A percentile compares a stretch with the other conserved stretches of the same genome.
These are phyloP conservation scores for Oreortyx pictus DNA, from an alignment of 2,797 vertebrate species.

Conservation along the genomic window DNA sequence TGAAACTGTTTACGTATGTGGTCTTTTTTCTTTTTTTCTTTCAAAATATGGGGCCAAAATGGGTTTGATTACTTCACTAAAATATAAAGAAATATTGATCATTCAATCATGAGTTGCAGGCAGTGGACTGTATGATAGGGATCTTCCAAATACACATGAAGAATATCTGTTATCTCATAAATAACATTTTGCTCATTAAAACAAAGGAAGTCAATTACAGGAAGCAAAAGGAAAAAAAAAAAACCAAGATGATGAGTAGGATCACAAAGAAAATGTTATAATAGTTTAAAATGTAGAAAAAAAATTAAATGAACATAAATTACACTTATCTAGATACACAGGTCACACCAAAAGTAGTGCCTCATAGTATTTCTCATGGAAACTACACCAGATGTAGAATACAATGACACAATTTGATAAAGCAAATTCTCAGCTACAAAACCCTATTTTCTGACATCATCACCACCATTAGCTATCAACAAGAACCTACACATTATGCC, in stretches of 20 bases:
- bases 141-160: conserved; percentile 4
- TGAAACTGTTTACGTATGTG: background rate
- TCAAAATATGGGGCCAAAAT: background rate
- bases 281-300: background rate
- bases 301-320: background rate
- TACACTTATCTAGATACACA: background rate
- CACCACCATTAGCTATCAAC: background rate
- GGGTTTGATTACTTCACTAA: conserved; percentile 7
- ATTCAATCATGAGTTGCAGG: background rate
- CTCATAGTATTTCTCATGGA: background rate
- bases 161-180: conserved; percentile 8
- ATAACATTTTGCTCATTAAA: conserved; percentile 5
- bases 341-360: background rate
- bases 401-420: background rate
- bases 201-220: background rate
- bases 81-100: conserved; percentile 23
- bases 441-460: background rate
- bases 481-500: background rate
- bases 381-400: background rate
- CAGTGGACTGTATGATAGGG: background rate
- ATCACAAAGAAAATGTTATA: background rate
- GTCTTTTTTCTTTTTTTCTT: background rate
- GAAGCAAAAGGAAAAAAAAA: background rate
- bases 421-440: background rate
- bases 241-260: background rate